Conservation (phyloP, 2,113 vertebrate species). For the Lamprologus speciosus region DNA sequence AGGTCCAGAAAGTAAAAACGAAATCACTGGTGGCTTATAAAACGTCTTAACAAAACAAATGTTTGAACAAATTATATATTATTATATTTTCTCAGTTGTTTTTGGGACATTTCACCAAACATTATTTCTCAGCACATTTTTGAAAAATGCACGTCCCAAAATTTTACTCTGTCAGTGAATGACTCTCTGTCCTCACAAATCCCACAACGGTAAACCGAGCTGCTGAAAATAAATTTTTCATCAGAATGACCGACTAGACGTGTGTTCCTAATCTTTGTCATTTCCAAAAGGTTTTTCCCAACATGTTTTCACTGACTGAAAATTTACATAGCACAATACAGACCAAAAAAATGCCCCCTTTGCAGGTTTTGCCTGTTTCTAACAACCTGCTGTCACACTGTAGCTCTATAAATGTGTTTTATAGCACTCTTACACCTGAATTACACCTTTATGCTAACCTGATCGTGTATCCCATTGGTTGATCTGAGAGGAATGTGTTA, state of each 20-base stretch:
- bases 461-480: background rate
- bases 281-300: background rate
- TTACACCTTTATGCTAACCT: background rate
- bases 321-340: background rate
- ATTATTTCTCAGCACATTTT: background rate
- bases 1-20: background rate
- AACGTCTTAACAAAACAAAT: background rate
- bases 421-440: background rate
- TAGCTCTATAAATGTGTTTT: background rate
- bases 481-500: background rate
- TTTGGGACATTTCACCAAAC: background rate
- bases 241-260: background rate
- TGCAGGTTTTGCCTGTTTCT: background rate
- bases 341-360: background rate
- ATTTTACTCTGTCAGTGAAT: background rate
- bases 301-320: background rate
- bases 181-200: fast-evolving
- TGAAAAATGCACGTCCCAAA: background rate
- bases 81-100: background rate
- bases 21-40: background rate
- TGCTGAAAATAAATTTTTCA: fast-evolving
- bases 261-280: background rate
- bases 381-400: background rate
- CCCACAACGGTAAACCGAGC: background rate
- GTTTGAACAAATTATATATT: background rate